Percentiles rank a stretch among this genome's conserved stretches.
These are phyloP conservation scores for Amphibalanus amphitrite DNA, from an alignment of 1,140 invertebrate species.

Conservation along the genomic window DNA sequence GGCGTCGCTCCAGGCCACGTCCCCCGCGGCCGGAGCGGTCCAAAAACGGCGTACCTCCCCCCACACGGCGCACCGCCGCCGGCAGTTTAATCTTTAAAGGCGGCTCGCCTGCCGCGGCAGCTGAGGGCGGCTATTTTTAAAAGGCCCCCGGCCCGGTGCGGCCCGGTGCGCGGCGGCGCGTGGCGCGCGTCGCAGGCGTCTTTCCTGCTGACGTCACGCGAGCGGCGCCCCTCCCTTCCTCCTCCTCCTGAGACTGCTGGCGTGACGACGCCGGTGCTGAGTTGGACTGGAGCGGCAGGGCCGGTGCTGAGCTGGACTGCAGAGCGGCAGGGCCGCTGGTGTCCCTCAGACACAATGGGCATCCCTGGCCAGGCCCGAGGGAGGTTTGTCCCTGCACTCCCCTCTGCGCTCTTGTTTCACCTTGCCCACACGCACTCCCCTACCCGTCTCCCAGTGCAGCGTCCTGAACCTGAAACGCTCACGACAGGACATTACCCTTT, in stretches of 20 bases:
- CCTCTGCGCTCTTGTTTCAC: too few relatives aligned
- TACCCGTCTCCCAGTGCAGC: too few relatives aligned
- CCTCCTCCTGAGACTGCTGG: too few relatives aligned
- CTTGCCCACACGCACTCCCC: too few relatives aligned
- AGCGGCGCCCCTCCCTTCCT: background rate
- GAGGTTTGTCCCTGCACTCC: background rate
- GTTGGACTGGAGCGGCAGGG: background rate
- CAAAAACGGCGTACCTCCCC: background rate
- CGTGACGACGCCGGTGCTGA: background rate
- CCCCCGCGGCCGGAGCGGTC: too few relatives aligned
- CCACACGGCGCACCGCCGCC: background rate
- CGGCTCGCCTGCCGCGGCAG: background rate
- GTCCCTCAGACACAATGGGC: too few relatives aligned
- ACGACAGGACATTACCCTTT: too few relatives aligned
- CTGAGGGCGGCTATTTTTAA: background rate
- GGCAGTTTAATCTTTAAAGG: conserved; percentile 1
- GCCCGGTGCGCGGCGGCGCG: background rate
- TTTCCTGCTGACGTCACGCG: background rate
- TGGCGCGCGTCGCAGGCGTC: background rate
- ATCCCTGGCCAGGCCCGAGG: background rate
- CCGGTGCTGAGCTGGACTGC: too few relatives aligned
- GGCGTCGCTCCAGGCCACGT: background rate
- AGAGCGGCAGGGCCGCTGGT: too few relatives aligned
- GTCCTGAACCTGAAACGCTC: too few relatives aligned
- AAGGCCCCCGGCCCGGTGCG: background rate